phyloP scores from a whole-genome alignment of 2,113 vertebrate genomes.

The Melospiza georgiana region DNA sequence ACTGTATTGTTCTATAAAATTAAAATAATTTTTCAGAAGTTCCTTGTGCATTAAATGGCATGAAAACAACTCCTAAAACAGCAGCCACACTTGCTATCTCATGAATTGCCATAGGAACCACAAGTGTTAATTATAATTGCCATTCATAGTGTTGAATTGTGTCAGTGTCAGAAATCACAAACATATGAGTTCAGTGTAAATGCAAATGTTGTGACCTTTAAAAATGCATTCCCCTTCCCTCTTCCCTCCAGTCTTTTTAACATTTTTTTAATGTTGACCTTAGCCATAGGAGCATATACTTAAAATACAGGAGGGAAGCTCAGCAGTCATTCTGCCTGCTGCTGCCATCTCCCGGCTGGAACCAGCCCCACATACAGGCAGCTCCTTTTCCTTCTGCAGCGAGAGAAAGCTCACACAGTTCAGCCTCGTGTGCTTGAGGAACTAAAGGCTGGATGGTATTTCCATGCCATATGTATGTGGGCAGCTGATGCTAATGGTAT shows the following conservation, averaged over 20 bases:
- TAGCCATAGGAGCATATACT: neutral
- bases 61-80: neutral
- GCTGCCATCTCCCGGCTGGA: constrained; percentile 48
- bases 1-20: neutral
- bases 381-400: neutral
- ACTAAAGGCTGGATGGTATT: neutral
- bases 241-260: neutral
- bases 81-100: neutral
- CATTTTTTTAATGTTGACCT: neutral
- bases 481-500: neutral
- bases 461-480: constrained; percentile 16
- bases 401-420: neutral
- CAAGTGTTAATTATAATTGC: neutral
- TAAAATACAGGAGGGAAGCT: neutral
- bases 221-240: neutral
- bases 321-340: neutral
- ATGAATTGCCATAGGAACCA: neutral
- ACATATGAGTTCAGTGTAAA: neutral
- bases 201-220: neutral
- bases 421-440: neutral
- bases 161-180: neutral
- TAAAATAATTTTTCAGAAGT: neutral
- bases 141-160: neutral
- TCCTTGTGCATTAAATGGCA: neutral
- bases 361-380: neutral